Evolutionary conservation across 2,888 invertebrate species (phyloP), one percentile per base, ranked within the genome.

Genomic region (Allacma fusca): DNA sequence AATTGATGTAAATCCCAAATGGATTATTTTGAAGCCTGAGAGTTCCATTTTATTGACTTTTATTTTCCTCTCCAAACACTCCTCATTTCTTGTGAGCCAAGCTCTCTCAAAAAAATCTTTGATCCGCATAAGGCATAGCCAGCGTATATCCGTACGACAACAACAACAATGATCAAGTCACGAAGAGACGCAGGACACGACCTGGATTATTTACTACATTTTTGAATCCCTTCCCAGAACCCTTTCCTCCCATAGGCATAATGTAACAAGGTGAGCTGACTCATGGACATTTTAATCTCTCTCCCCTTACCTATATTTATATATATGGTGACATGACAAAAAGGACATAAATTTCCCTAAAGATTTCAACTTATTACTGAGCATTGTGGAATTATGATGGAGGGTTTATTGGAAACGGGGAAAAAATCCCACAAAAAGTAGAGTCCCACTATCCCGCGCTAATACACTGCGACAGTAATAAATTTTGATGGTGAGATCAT

Each of bases 1-100:
- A 50, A 50, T 34, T 50, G 50, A 50, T 50, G 50, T n/a, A 50
- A 50, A 50, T 50, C 50, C 50, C 16, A 50, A 50, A 16, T n/a
- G 9, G 9, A 9, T 34, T 34, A 7, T 7, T 34, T 7, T 34
- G 5, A 34, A 4, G 5, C 9, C 9, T 34, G 9, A 34, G 34
- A 34, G 5, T 34, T 34, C 34, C 34, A 34, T 7, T 7, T 34
- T 34, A 34, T 34, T 34, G 34, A 34, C 34, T 34, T 34, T 34
- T 34, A 34, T 34, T 34, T 34, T 34, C 9, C 9, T 34, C 34
- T 34, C 9, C 34, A 4, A 34, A 34, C 34, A 7, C 34, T 34
- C 34, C 4, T 13, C 19, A n/a, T n/a, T 50, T 12, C 16, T 12
- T 13, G 2, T 16, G n/a, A 19, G 19, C 16, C n/a, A 50, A 19